These are phyloP conservation scores for Drosophila asahinai DNA, from an alignment of 1,140 invertebrate species.

Conservation along the genomic window DNA sequence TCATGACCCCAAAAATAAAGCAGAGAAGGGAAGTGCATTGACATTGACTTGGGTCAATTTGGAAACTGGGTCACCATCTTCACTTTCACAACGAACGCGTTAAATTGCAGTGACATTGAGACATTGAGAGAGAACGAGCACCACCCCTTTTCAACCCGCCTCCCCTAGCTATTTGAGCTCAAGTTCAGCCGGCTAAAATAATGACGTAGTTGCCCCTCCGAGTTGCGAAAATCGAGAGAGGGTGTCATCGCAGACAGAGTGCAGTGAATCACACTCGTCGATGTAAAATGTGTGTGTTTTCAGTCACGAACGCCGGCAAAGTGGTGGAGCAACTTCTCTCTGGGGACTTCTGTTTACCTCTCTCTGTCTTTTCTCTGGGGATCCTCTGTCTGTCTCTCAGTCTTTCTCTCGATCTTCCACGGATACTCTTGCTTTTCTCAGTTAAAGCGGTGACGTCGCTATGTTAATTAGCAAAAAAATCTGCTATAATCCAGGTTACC, in stretches of 20 bases:
- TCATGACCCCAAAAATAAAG: conserved; percentile 16
- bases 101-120: conserved; percentile 53
- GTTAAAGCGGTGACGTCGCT: conserved; percentile 1
- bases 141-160: not conserved
- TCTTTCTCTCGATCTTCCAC: not conserved
- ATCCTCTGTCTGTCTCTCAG: not conserved
- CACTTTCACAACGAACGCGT: conserved; percentile 53
- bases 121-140: conserved; percentile 2
- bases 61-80: conserved; percentile 42
- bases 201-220: conserved; percentile 30
- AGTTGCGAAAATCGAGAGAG: conserved; percentile 51
- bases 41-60: conserved; percentile 37
- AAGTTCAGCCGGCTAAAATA: conserved; percentile 29
- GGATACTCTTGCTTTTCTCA: not conserved
- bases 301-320: conserved; percentile 65
- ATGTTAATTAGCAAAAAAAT: conserved; percentile 1
- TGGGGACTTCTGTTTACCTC: conserved; percentile 6
- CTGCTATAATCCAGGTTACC: conserved; percentile 6
- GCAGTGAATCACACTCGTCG: conserved; percentile 56
- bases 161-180: conserved; percentile 2
- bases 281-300: conserved; percentile 55
- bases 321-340: conserved; percentile 21
- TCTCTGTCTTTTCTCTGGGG: not conserved
- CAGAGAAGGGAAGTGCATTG: conserved; percentile 35
- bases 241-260: conserved; percentile 16